A percentile compares a stretch with the other conserved stretches of the same genome.
Evolutionary conservation across 2,113 vertebrate genomes (phyloP).

Genomic region (Dascyllus trimaculatus): DNA sequence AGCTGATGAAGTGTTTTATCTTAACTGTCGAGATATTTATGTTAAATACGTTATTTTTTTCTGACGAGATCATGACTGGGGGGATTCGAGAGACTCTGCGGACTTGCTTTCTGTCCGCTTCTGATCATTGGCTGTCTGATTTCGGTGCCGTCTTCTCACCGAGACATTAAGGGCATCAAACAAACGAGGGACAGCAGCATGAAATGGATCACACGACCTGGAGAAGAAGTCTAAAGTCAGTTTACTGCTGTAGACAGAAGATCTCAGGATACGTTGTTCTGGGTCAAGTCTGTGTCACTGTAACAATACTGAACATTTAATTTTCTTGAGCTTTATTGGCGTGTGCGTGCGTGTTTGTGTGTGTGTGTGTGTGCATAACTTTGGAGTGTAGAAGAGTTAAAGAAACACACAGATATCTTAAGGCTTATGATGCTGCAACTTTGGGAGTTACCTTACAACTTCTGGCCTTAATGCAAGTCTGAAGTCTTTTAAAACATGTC

Average conservation of each 20-base stretch:
- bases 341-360: no score
- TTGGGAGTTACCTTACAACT: constrained; percentile 10
- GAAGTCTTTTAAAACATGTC: constrained; percentile 5
- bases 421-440: constrained; percentile 28
- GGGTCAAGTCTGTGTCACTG: constrained; percentile 41
- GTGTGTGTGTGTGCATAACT: background rate
- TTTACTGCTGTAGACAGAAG: constrained; percentile 66
- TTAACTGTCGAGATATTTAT: constrained; percentile 4
- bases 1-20: constrained; percentile 25
- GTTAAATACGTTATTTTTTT: constrained; percentile 11
- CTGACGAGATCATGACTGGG: constrained; percentile 1
- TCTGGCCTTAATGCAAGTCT: constrained; percentile 31
- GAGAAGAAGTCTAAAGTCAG: constrained; percentile 26
- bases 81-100: constrained; percentile 5
- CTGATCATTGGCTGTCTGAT: constrained; percentile 11
- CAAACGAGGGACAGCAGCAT: background rate
- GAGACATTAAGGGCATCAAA: constrained; percentile 3
- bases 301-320: constrained; percentile 10
- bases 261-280: constrained; percentile 72
- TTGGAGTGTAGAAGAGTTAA: constrained; percentile 5
- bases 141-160: background rate
- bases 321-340: constrained; percentile 7
- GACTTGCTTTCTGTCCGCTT: background rate
- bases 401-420: background rate
- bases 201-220: background rate